phyloP scores from a whole-genome alignment of 2,888 invertebrate species.

The Anagyrus pseudococci region DNA sequence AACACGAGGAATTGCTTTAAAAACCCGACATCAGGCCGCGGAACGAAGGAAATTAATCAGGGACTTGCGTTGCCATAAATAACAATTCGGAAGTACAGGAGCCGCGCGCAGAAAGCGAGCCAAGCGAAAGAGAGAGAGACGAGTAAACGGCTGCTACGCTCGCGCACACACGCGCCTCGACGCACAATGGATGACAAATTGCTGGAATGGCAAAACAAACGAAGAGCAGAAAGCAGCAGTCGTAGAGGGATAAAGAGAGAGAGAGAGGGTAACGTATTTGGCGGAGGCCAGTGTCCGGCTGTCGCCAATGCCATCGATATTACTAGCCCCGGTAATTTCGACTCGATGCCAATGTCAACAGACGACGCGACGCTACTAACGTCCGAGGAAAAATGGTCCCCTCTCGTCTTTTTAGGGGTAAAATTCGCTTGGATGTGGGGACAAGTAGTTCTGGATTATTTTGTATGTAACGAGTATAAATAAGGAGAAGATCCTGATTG shows the following conservation, averaged over 20 bases:
- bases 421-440: neutral
- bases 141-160: too few species aligned
- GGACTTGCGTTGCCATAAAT: slow-evolving; percentile 52
- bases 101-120: slow-evolving; percentile 10
- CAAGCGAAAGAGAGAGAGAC: slow-evolving; percentile 1
- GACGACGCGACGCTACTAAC: neutral
- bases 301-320: slow-evolving; percentile 50
- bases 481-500: slow-evolving; percentile 34
- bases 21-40: slow-evolving; percentile 17
- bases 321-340: slow-evolving; percentile 40
- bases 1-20: slow-evolving; percentile 23
- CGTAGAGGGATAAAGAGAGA: too few species aligned
- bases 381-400: slow-evolving; percentile 27
- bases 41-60: slow-evolving; percentile 53
- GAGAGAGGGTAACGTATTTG: slow-evolving; percentile 45
- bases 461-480: slow-evolving; percentile 10
- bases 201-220: slow-evolving; percentile 53
- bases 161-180: slow-evolving; percentile 33
- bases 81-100: slow-evolving; percentile 49
- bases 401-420: slow-evolving; percentile 4
- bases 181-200: slow-evolving; percentile 60
- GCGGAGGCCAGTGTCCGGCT: slow-evolving; percentile 21
- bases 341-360: slow-evolving; percentile 28
- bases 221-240: too few species aligned
- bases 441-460: slow-evolving; percentile 22